These are phyloP conservation scores for Euproctis similis DNA, from an alignment of 2,888 invertebrate genomes.

Conservation along the genomic window DNA sequence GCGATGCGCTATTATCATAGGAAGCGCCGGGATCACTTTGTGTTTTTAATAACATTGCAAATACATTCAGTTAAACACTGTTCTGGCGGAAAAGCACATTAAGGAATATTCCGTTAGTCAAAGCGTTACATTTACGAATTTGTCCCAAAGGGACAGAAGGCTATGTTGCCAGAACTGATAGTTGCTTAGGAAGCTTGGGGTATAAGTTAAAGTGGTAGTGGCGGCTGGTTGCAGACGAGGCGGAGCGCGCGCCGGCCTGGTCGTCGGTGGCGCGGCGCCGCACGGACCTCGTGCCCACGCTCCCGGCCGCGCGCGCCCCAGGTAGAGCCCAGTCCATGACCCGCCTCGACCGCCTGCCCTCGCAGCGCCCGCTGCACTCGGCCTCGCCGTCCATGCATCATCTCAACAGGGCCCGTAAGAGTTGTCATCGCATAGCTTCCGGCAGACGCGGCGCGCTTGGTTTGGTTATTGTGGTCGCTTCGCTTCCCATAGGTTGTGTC, in stretches of 20 bases:
- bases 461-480: constrained; percentile 4
- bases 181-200: too few relatives aligned
- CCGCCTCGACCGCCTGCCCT: constrained; percentile 82
- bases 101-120: too few relatives aligned
- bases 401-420: constrained; percentile 59
- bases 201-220: too few relatives aligned
- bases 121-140: too few relatives aligned
- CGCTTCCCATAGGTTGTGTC: not conserved
- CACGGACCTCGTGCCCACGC: constrained; percentile 93
- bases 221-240: constrained; percentile 56
- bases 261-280: constrained; percentile 88
- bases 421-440: constrained; percentile 2
- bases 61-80: too few relatives aligned
- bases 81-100: too few relatives aligned
- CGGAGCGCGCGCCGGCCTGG: constrained; percentile 63
- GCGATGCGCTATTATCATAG: too few relatives aligned
- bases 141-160: not conserved
- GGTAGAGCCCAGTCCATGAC: constrained; percentile 95
- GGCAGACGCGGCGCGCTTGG: constrained; percentile 9
- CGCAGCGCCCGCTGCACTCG: constrained; percentile 35
- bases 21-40: too few relatives aligned
- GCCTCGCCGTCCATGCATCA: constrained; percentile 53
- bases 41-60: too few relatives aligned
- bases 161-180: not conserved
- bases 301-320: constrained; percentile 78